Evolutionary conservation across 2,113 vertebrate species (phyloP), one percentile per base, ranked within the genome.

Genomic region (Mirounga angustirostris): DNA sequence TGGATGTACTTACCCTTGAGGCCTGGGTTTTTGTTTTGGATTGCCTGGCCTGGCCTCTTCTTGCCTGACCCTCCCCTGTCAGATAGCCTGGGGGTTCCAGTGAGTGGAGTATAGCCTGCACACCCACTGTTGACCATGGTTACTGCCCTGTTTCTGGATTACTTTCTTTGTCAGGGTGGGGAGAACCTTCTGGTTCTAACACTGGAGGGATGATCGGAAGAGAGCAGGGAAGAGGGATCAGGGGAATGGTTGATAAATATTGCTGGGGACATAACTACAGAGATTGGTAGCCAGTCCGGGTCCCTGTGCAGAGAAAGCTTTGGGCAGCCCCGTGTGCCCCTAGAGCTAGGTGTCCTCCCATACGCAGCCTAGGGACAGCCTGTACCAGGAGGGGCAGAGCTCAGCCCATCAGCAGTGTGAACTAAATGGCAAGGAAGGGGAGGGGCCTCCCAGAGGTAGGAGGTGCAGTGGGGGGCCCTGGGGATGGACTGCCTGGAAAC

Each of bases 21-120:
- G 40, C 36, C 74, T 96, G 56, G 54, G 7, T 93, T 94, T 95
- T 89, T 21, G 21, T 74, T 96, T 89, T 43, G 65, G 61, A 56
- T 96, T 94, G 88, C 46, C 82, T 74, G 63, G 52, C 54, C 82
- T 86, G 36, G 36, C 63, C 33, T 93, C 21, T 24, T 28, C n/a
- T 84, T 46, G 46, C 58, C 58, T 40, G 18, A 13, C 59, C 10
- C 58, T 73, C n/a, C 73, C 14, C 12, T 46, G 80, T 81, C 56
- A 33, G 33, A 5, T 50, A 26, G 18, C 22, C 22, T 76, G 16
- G 71, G 63, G 9, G 5, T 65, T 85, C 69, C 71, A 22, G 33
- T 40, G 18, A 89, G 43, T 59, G 59, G 40, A 87, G 59, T 43
- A 58, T 71, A 36, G 50, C n/a, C 58, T 22, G 7, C 24, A 4